These are phyloP conservation scores for Monopterus albus DNA, from an alignment of 2,113 vertebrate genomes.

Conservation along the genomic window DNA sequence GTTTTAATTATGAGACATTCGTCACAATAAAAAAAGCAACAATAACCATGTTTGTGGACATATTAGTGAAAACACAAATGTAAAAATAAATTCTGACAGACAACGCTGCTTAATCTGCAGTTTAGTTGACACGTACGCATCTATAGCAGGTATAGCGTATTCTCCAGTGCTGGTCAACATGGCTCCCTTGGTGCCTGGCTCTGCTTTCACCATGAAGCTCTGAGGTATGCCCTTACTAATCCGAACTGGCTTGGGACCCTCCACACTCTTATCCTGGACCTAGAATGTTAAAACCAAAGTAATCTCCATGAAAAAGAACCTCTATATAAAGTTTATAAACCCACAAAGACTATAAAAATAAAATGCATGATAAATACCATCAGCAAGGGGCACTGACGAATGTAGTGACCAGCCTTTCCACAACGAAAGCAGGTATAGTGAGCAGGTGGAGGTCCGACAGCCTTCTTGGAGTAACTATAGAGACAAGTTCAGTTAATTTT, in stretches of 20 bases:
- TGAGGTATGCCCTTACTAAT: conserved; percentile 98
- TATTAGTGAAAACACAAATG: not conserved
- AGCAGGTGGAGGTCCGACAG: conserved; percentile 92
- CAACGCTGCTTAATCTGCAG: no score
- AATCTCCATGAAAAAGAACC: no score
- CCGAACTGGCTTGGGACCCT: conserved; percentile 92
- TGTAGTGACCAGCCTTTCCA: conserved; percentile 95
- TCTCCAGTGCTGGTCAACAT: conserved; percentile 99
- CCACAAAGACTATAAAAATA: not conserved
- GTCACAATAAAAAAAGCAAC: not conserved
- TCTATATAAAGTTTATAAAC: no score
- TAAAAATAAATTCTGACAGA: not conserved
- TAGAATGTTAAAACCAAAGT: conserved; percentile 5
- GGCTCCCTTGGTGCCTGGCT: conserved; percentile 96
- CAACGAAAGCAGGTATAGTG: conserved; percentile 96
- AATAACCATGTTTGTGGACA: not conserved
- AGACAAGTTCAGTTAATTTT: conserved; percentile 12
- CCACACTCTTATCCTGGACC: conserved; percentile 93
- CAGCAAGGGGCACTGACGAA: conserved; percentile 94
- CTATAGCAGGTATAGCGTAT: conserved; percentile 97
- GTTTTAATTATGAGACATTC: not conserved
- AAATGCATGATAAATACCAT: conserved; percentile 78
- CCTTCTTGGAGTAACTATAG: conserved; percentile 95
- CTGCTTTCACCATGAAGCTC: conserved; percentile 99
- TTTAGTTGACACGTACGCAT: conserved; percentile 87